phyloP scores from a whole-genome alignment of 2,797 vertebrate species.

The Schizopygopsis malacanthus region DNA sequence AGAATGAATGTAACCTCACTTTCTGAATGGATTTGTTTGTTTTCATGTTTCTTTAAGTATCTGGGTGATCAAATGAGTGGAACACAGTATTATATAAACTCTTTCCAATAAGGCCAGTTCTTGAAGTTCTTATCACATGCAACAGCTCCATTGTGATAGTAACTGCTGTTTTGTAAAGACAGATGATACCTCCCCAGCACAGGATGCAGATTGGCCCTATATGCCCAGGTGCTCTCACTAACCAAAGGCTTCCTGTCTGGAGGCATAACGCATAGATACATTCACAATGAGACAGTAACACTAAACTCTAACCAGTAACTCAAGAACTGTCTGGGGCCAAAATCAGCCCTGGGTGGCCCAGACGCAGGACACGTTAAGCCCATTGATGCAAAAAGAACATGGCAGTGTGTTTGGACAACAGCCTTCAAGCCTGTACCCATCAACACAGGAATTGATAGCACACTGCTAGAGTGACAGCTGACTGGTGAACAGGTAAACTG shows the following conservation, averaged over 20 bases:
- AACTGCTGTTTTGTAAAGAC: slow-evolving; percentile 54
- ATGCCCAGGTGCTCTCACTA: slow-evolving; percentile 32
- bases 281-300: slow-evolving; percentile 58
- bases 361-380: slow-evolving; percentile 17
- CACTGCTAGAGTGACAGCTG: slow-evolving; percentile 12
- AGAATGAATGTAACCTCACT: neutral
- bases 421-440: slow-evolving; percentile 28
- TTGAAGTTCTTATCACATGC: slow-evolving; percentile 14
- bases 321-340: slow-evolving; percentile 43
- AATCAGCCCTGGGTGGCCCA: slow-evolving; percentile 30
- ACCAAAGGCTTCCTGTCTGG: slow-evolving; percentile 26
- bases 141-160: slow-evolving; percentile 42
- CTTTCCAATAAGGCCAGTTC: neutral
- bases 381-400: slow-evolving; percentile 3
- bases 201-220: slow-evolving; percentile 34
- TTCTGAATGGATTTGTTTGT: neutral
- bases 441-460: slow-evolving; percentile 46
- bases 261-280: slow-evolving; percentile 42
- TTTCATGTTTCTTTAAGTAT: neutral
- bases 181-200: slow-evolving; percentile 44
- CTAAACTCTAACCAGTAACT: slow-evolving; percentile 47
- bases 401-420: slow-evolving; percentile 28
- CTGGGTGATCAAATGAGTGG: neutral
- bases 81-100: slow-evolving; percentile 5
- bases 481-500: slow-evolving; percentile 41